Conservation (phyloP, 2,888 invertebrate genomes). For the Tortrix viridana region DNA sequence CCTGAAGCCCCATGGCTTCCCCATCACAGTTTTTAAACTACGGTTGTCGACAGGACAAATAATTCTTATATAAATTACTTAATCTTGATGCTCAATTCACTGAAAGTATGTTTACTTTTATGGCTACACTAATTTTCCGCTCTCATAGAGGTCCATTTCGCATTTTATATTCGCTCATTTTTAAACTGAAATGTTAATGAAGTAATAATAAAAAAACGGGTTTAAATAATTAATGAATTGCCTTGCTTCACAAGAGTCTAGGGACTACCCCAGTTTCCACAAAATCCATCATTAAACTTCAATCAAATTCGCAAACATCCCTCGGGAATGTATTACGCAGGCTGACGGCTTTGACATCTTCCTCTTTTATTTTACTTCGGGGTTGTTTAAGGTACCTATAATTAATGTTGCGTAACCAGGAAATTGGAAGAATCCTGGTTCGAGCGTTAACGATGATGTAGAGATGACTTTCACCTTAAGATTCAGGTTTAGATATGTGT, state of each 20-base stretch:
- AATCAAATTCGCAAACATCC: slow-evolving; percentile 30
- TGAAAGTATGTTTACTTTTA: too few species aligned
- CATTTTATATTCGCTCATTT: too few species aligned
- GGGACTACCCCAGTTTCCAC: slow-evolving; percentile 7
- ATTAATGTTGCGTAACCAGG: slow-evolving; percentile 54
- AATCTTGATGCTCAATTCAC: too few species aligned
- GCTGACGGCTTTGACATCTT: slow-evolving; percentile 12
- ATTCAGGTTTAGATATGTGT: background rate
- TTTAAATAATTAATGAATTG: too few species aligned
- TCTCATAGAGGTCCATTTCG: too few species aligned
- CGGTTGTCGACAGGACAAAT: too few species aligned
- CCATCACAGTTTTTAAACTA: too few species aligned
- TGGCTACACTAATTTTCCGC: too few species aligned
- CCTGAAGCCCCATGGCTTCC: too few species aligned
- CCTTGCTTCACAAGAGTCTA: background rate
- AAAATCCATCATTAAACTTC: slow-evolving; percentile 28
- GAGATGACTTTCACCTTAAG: slow-evolving; percentile 48
- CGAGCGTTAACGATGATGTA: slow-evolving; percentile 42
- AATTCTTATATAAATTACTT: too few species aligned
- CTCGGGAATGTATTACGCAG: slow-evolving; percentile 11
- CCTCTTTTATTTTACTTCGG: slow-evolving; percentile 41
- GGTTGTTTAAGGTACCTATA: slow-evolving; percentile 50
- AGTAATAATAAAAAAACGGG: too few species aligned
- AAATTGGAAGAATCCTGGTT: slow-evolving; percentile 45
- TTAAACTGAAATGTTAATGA: too few species aligned